Base-by-base conservation (phyloP, 2,888 invertebrate species). In the Ophioninae sp. region DNA sequence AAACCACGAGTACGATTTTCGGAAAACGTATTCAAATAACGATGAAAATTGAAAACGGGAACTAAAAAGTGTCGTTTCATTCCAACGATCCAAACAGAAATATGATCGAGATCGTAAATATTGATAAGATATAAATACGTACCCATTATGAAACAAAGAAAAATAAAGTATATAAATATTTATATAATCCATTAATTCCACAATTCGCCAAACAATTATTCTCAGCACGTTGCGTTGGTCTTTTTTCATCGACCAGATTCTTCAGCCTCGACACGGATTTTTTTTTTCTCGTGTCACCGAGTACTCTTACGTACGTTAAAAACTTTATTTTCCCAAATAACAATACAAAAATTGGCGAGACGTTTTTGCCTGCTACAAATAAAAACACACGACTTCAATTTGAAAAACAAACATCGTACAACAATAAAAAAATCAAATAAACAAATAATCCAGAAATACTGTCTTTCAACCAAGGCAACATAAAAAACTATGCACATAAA, bases 251-350 rank as follows among this genome's bases (percentile, higher is more conserved):
- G 51, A 17, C 51, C 13, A 51, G 51, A 51, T 13, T 17, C 51
- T 51, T 13, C 17, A 17, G 17, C 51, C 51, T 51, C 51, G 51
- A 51, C 51, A 51, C 51, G 51, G 51, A 51, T 51, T 51, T 17
- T 51, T 51, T 51, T 51, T 51, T 23, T 17, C 51, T 68, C 44
- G 13, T 44, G 13, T 6, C 51, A 17, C 0, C 69, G n/a, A 22
- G 61, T 41, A 37, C 2, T 1, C 13, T 41, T 77, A 51, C 13
- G 3, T 37, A 20, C 58, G 73, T 71, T 74, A 80, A 79, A 75
- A 78, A 85, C 82, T 44, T 79, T 68, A 82, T 77, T 74, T 79
- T 56, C 30, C 30, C 30, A 30, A 30, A 30, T 30, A 2, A 30
- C 1, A 30, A 30, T 30, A 30, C 30, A 30, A 30, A 30, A 30